Evolutionary conservation across 2,888 invertebrate species (phyloP).

Genomic region (Synanthedon formicaeformis): DNA sequence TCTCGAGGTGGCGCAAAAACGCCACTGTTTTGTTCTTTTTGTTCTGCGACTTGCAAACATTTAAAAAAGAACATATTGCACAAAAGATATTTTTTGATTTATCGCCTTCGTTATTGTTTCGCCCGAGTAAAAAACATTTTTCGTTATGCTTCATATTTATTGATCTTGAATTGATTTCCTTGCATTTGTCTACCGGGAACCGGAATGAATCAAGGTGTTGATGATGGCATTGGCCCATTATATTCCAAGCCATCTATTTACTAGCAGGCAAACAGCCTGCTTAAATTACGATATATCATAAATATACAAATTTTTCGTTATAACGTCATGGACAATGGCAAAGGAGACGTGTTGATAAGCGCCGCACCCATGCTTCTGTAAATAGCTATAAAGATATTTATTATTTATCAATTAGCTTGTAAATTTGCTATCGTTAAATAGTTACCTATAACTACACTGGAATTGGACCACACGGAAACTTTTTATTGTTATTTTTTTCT

Average conservation of each 20-base stretch:
- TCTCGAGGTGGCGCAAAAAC: conserved; percentile 58
- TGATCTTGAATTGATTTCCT: conserved; percentile 37
- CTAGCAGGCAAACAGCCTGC: neutral
- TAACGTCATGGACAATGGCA: too few relatives aligned
- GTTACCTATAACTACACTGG: neutral
- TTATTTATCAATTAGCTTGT: conserved; percentile 57
- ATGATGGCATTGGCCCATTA: conserved; percentile 40
- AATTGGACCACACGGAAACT: too few relatives aligned
- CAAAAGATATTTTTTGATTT: conserved; percentile 62
- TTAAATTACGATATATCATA: neutral
- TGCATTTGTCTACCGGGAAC: conserved; percentile 34
- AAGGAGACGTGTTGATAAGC: too few relatives aligned
- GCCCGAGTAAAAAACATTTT: conserved; percentile 30
- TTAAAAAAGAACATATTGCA: conserved; percentile 41
- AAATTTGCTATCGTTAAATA: conserved; percentile 12
- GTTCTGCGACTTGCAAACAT: conserved; percentile 46
- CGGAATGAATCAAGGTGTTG: conserved; percentile 21
- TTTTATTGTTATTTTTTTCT: too few relatives aligned
- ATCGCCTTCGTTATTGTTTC: conserved; percentile 45
- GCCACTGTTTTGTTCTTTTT: conserved; percentile 47
- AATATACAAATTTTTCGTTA: neutral
- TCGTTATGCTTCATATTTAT: conserved; percentile 40
- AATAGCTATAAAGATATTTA: conserved; percentile 61
- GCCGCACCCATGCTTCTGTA: conserved; percentile 47
- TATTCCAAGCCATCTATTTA: conserved; percentile 18